Evolutionary conservation across 1,140 invertebrate genomes (phyloP).

Genomic region (Lucilia sericata): DNA sequence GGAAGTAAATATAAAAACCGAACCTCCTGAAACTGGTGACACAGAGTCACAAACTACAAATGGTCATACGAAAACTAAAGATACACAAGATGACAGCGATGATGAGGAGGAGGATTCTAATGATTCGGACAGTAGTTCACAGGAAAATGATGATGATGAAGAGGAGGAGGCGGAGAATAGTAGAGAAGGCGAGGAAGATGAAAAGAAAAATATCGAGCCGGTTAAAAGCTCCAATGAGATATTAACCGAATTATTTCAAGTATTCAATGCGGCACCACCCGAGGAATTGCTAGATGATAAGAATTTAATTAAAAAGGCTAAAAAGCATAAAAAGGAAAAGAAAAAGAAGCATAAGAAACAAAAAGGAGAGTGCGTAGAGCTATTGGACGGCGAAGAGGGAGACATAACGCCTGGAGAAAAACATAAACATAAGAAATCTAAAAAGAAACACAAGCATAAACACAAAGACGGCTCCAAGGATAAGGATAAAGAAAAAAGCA

Average conservation of each 20-base stretch:
- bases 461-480: conserved; percentile 66
- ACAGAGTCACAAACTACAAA: neutral
- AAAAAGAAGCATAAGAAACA: conserved; percentile 71
- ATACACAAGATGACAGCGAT: neutral
- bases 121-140: conserved; percentile 22
- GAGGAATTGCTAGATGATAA: conserved; percentile 65
- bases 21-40: neutral
- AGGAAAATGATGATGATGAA: conserved; percentile 32
- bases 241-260: conserved; percentile 81
- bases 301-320: conserved; percentile 69
- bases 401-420: conserved; percentile 66
- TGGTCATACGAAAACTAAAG: neutral
- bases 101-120: conserved; percentile 20
- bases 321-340: conserved; percentile 70
- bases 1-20: conserved; percentile 17
- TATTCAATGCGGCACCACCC: conserved; percentile 72
- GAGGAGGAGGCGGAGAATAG: neutral
- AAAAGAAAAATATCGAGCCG: conserved; percentile 67
- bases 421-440: conserved; percentile 52
- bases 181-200: conserved; percentile 50
- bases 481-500: conserved; percentile 47
- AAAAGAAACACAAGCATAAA: conserved; percentile 65
- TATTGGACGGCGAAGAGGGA: conserved; percentile 69
- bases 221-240: conserved; percentile 82
- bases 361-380: conserved; percentile 71